Percentiles rank a stretch among this genome's conserved stretches.
Conservation (phyloP, 2,113 vertebrate genomes). For the Callopanchax toddi region DNA sequence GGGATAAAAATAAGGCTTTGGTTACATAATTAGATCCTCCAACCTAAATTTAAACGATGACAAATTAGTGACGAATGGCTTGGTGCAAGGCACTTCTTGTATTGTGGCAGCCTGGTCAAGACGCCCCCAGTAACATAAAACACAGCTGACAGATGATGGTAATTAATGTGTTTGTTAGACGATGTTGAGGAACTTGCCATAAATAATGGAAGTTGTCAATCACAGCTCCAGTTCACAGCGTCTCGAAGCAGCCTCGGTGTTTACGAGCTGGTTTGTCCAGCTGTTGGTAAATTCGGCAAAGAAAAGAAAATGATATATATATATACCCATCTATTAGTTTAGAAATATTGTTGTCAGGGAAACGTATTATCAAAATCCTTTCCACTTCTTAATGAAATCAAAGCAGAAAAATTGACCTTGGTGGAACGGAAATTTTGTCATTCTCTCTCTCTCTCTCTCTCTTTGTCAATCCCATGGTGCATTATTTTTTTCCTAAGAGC, state of each 20-base stretch:
- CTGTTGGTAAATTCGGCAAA: constrained; percentile 20
- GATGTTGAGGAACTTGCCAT: constrained; percentile 32
- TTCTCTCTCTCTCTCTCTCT: constrained; percentile 31
- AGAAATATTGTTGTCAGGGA: constrained; percentile 44
- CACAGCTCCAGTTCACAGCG: constrained; percentile 20
- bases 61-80: constrained; percentile 54
- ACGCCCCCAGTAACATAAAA: constrained; percentile 35
- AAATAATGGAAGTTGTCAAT: constrained; percentile 49
- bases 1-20: constrained; percentile 57
- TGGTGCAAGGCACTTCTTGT: constrained; percentile 20
- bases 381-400: constrained; percentile 51
- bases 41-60: constrained; percentile 54
- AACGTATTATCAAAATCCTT: constrained; percentile 45
- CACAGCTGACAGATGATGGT: constrained; percentile 39
- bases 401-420: constrained; percentile 63
- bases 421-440: constrained; percentile 45
- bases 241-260: too few species aligned
- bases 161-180: constrained; percentile 46
- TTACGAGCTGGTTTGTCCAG: not conserved
- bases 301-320: constrained; percentile 12
- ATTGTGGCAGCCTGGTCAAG: constrained; percentile 35
- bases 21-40: constrained; percentile 60
- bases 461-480: constrained; percentile 19
- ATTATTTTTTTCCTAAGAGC: constrained; percentile 18
- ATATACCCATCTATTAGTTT: constrained; percentile 19